Conservation (phyloP, 1,140 invertebrate genomes). For the Rhyacophila brunnea region DNA sequence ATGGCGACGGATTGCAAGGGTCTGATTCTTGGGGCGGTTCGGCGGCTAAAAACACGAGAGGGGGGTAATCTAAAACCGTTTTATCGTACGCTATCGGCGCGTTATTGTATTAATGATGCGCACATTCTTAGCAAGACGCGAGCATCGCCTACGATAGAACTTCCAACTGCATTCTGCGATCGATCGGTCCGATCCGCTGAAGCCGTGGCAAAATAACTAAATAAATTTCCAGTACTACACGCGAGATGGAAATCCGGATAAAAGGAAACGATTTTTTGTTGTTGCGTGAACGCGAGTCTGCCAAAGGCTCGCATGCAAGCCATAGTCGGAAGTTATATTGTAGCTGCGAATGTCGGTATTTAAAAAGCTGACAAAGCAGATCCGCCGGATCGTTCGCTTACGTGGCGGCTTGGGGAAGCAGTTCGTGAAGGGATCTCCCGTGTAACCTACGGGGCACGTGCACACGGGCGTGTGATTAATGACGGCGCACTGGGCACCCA, state of each 20-base stretch:
- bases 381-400: slow-evolving; percentile 7
- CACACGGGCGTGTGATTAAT: slow-evolving; percentile 72
- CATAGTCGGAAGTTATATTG: slow-evolving; percentile 47
- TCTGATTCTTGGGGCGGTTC: slow-evolving; percentile 45
- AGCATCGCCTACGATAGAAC: slow-evolving; percentile 52
- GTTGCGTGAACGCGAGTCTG: no score
- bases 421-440: slow-evolving; percentile 68
- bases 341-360: slow-evolving; percentile 54
- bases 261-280: not conserved
- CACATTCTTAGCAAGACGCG: no score
- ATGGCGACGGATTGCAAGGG: slow-evolving; percentile 66
- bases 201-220: no score
- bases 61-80: slow-evolving; percentile 18
- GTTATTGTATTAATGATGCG: no score
- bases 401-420: slow-evolving; percentile 49
- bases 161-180: slow-evolving; percentile 71
- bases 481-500: slow-evolving; percentile 72
- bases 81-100: not conserved
- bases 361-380: no score
- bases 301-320: slow-evolving; percentile 69
- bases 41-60: slow-evolving; percentile 53
- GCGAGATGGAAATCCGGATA: no score
- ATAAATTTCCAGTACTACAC: no score
- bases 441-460: slow-evolving; percentile 65
- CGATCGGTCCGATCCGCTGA: no score